These are phyloP conservation scores for Chymomyza costata DNA, from an alignment of 1,140 invertebrate genomes.

Conservation along the genomic window DNA sequence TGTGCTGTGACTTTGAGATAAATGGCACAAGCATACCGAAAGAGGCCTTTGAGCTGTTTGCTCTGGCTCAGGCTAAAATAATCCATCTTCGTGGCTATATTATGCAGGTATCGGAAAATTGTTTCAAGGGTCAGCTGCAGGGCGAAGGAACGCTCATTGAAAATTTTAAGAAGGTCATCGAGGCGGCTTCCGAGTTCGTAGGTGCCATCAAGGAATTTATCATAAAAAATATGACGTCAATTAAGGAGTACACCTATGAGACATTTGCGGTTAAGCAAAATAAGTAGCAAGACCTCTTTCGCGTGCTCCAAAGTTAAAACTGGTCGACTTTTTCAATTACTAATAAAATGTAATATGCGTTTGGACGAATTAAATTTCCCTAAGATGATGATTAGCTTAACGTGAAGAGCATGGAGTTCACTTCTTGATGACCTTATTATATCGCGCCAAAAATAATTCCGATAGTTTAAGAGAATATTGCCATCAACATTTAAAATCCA, in stretches of 20 bases:
- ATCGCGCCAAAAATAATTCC: too few species aligned
- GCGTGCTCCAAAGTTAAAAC: too few species aligned
- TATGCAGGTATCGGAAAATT: slow-evolving; percentile 13
- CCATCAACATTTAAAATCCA: too few species aligned
- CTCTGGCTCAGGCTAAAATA: slow-evolving; percentile 29
- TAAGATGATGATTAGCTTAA: too few species aligned
- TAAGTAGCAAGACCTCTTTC: not conserved
- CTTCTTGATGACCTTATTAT: too few species aligned
- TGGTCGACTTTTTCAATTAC: too few species aligned
- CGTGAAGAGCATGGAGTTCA: too few species aligned
- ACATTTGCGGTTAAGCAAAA: slow-evolving; percentile 26
- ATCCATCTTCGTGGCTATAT: slow-evolving; percentile 48
- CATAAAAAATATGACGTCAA: slow-evolving; percentile 42
- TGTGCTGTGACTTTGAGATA: slow-evolving; percentile 49
- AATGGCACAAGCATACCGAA: slow-evolving; percentile 27
- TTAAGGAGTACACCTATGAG: slow-evolving; percentile 37
- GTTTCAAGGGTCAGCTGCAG: slow-evolving; percentile 37
- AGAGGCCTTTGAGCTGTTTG: slow-evolving; percentile 48
- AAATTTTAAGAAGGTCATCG: slow-evolving; percentile 36
- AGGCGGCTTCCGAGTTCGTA: slow-evolving; percentile 39
- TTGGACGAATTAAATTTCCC: too few species aligned
- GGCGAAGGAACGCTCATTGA: slow-evolving; percentile 49
- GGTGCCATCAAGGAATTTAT: slow-evolving; percentile 46
- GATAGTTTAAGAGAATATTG: too few species aligned
- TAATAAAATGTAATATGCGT: too few species aligned